phyloP scores from a whole-genome alignment of 2,797 vertebrate species.

The Sphaeramia orbicularis region DNA sequence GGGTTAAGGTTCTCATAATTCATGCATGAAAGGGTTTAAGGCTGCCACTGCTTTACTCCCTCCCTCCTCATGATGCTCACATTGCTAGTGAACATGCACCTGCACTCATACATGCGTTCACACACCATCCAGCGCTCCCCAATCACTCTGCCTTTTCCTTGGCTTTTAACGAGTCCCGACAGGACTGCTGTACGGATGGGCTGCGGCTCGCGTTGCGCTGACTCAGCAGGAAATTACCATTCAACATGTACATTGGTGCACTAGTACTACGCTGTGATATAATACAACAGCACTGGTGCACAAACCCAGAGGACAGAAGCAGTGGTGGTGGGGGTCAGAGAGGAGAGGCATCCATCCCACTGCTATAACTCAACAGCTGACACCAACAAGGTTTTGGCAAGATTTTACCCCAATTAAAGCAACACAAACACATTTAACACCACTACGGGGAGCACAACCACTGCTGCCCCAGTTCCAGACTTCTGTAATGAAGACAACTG shows the following conservation, averaged over 20 bases:
- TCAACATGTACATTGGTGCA: conserved; percentile 54
- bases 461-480: background rate
- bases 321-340: background rate
- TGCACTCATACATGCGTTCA: background rate
- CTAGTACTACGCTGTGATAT: conserved; percentile 63
- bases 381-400: background rate
- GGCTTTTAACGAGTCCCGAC: conserved; percentile 69
- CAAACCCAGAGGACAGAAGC: conserved; percentile 24
- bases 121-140: background rate
- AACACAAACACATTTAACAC: conserved; percentile 21
- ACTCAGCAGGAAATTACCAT: conserved; percentile 79
- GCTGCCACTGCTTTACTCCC: conserved; percentile 22
- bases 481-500: conserved; percentile 30
- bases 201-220: conserved; percentile 49
- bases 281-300: conserved; percentile 56
- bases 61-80: conserved; percentile 10
- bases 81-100: conserved; percentile 7
- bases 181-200: conserved; percentile 69
- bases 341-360: conserved; percentile 3
- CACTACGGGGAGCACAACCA: conserved; percentile 14
- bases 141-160: conserved; percentile 58
- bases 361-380: conserved; percentile 41
- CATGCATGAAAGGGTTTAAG: too few species aligned
- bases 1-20: too few species aligned
- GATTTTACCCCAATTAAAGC: conserved; percentile 32